Evolutionary conservation across 2,797 vertebrate genomes (phyloP), one percentile per base, ranked within the genome.

Genomic region (Sarcoramphus papa): DNA sequence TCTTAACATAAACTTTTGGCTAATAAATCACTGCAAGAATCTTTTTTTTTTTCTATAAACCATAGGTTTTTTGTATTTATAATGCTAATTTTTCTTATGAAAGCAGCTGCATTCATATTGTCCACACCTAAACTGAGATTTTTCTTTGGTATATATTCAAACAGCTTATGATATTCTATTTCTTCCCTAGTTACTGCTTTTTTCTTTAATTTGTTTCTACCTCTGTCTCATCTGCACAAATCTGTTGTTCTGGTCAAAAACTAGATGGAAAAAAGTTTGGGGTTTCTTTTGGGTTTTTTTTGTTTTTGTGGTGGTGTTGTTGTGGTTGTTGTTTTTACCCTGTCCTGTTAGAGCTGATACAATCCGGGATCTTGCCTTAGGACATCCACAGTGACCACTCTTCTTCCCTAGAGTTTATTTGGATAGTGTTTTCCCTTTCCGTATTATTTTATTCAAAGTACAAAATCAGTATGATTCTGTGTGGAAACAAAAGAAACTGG

Each of bases 11-110:
- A 78, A 73, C 54, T 90, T 96, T 91, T 85, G 79, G 21, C 74
- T 96, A 81, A 80, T 96, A 96, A 97, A 96, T 96, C 56, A 41
- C 59, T 92, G 45, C 74, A 88, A 54, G 40, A 76, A 63, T 91
- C 60, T 88, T 90, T 74, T 94, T 75, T 74, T 59, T 48, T 31
- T 77, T 50, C 35, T 69, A 24, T 94, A 57, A 92, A 54, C 40
- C 72, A 21, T 89, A 33, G 6, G 24, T 18, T 33, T 68, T 95
- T 73, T 73, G 12, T 56, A 31, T 70, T 76, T 64, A 21, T 48
- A 80, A 57, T 51, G 21, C 30, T 77, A n/a, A 23, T 63, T 83
- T 76, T 87, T 88, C 80, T 76, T 67, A 85, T 85, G n/a, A 70
- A 81, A 90, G 62, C 59, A 64, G 79, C 50, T 95, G 16, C 62